Evolutionary conservation across 2,888 invertebrate genomes (phyloP), one percentile per base, ranked within the genome.

Genomic region (Thereva unica): DNA sequence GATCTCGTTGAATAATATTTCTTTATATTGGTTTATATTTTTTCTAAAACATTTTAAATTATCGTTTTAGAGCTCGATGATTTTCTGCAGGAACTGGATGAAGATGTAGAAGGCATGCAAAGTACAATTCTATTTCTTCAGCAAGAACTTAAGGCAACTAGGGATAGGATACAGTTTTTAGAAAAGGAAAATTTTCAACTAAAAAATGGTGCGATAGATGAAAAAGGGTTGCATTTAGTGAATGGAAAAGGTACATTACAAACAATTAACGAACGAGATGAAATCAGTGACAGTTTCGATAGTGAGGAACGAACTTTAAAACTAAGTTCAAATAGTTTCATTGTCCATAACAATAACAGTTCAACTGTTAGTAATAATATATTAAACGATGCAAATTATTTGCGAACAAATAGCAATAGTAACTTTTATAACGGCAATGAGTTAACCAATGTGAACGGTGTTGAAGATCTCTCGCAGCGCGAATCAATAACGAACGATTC

Each of bases 101-200:
- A 97, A 80, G 97, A 97, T 79, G 93, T 97, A 45, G 98, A 98
- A 82, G 97, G 97, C 34, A 95, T 98, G 95, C 97, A 97, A 84
- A 94, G 95, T 78, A 97, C 97, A 70, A 96, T 97, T 76, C 86
- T 93, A 80, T 92, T 92, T 82, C 85, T 97, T 68, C 97, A 97
- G 77, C 93, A 95, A 79, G 95, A 97, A 82, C 83, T 97, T 69
- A 88, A 93, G 68, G 92, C 93, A 74, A 86, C 92, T 8, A 89
- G 90, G 74, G 91, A 92, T 72, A 85, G 85, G 42, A 84, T 87
- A 67, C 83, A 84, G 63, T 78, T 82, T n/a, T 78, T 89, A 44
- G 88, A 89, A 73, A 86, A 86, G 73, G 90, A 88, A 68, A 80
- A 79, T 67, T 72, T 67, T 68, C 76, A 77, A 66, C 71, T 80